Percentiles rank a stretch among this genome's conserved stretches.
These are phyloP conservation scores for Aegithalos caudatus DNA, from an alignment of 2,113 vertebrate genomes.

Conservation along the genomic window DNA sequence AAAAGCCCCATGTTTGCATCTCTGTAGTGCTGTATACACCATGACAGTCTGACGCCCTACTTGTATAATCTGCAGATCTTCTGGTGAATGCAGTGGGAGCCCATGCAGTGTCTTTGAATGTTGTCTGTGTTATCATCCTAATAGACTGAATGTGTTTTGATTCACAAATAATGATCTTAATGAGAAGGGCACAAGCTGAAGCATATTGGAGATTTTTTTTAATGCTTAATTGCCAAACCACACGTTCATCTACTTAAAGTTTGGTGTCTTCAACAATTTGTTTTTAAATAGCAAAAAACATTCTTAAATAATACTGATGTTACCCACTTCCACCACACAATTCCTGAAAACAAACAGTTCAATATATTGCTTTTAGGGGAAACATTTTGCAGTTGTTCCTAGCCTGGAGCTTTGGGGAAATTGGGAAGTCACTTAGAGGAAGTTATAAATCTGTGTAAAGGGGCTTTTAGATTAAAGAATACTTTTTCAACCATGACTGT, in stretches of 20 bases:
- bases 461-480: not conserved
- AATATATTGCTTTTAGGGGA: not conserved
- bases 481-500: not conserved
- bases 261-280: not conserved
- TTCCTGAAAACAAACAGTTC: not conserved
- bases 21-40: not conserved
- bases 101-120: not conserved
- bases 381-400: not conserved
- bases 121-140: not conserved
- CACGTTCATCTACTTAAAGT: not conserved
- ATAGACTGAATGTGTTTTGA: not conserved
- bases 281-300: not conserved
- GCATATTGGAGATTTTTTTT: not conserved
- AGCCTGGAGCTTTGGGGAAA: not conserved
- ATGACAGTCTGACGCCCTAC: not conserved
- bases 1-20: not conserved
- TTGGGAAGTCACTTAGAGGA: not conserved
- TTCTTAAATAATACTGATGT: not conserved
- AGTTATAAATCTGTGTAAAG: not conserved
- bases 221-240: not conserved
- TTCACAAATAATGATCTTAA: not conserved
- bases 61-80: not conserved
- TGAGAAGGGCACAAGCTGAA: not conserved
- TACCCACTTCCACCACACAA: not conserved
- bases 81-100: not conserved